These are phyloP conservation scores for Drosophila kambysellisi DNA, from an alignment of 2,888 invertebrate species.

Conservation along the genomic window DNA sequence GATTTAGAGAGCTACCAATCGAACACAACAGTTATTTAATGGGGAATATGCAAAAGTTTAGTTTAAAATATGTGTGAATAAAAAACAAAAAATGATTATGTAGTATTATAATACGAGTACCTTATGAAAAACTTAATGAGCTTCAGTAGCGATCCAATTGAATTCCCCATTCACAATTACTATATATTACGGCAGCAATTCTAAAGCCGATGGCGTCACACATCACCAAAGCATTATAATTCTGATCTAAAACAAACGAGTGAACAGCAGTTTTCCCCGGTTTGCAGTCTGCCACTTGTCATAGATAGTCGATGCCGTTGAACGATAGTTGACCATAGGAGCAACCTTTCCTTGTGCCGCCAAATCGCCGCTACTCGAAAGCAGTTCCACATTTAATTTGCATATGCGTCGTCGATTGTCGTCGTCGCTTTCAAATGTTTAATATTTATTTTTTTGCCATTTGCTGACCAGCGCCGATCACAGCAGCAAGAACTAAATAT, in stretches of 20 bases:
- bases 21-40: neutral
- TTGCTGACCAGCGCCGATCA: conserved; percentile 80
- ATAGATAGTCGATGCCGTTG: neutral
- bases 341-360: conserved; percentile 43
- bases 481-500: conserved; percentile 64
- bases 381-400: conserved; percentile 46
- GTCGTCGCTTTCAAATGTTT: conserved; percentile 55
- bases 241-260: conserved; percentile 46
- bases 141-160: neutral
- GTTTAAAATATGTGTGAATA: too few relatives aligned
- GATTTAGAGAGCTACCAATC: neutral
- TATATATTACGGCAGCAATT: neutral
- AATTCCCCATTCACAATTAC: neutral
- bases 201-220: conserved; percentile 30
- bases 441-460: conserved; percentile 81
- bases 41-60: too few relatives aligned
- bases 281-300: conserved; percentile 12
- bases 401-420: conserved; percentile 43
- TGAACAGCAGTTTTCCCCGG: conserved; percentile 30
- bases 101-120: neutral
- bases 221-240: conserved; percentile 5
- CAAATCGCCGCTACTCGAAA: conserved; percentile 9
- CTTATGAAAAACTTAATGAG: neutral
- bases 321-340: conserved; percentile 36
- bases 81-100: neutral